These are phyloP conservation scores for Apotomis capreana DNA, from an alignment of 2,888 invertebrate species.

Conservation along the genomic window DNA sequence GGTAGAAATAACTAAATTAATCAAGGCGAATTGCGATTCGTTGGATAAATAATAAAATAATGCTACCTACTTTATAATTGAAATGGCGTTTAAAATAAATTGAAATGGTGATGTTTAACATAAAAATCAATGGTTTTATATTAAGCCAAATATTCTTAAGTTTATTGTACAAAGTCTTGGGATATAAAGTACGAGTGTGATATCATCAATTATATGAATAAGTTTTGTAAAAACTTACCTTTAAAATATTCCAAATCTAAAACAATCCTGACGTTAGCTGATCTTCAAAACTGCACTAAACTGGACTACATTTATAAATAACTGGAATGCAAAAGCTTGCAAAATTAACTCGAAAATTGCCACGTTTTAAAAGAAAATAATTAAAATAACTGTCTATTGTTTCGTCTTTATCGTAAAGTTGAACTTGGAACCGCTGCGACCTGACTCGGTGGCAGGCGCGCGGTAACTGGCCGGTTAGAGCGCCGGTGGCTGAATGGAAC, in stretches of 20 bases:
- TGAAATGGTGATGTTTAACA: no score
- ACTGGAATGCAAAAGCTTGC: conserved; percentile 49
- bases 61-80: no score
- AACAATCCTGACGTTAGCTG: conserved; percentile 19
- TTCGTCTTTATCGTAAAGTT: conserved; percentile 22
- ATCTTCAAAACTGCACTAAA: conserved; percentile 42
- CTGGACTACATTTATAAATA: conserved; percentile 51
- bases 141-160: no score
- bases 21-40: no score
- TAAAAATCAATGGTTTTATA: no score
- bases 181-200: no score
- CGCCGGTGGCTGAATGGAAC: conserved; percentile 21
- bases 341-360: not conserved
- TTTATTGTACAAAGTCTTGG: no score
- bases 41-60: no score
- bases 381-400: conserved; percentile 18
- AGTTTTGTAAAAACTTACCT: conserved; percentile 4
- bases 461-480: conserved; percentile 33
- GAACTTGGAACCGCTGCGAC: conserved; percentile 22
- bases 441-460: conserved; percentile 21
- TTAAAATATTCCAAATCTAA: conserved; percentile 21
- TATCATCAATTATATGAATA: no score
- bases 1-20: no score
- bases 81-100: no score
- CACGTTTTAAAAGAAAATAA: not conserved